Conservation (phyloP, 2,113 vertebrate genomes). For the Myxocyprinus asiaticus region DNA sequence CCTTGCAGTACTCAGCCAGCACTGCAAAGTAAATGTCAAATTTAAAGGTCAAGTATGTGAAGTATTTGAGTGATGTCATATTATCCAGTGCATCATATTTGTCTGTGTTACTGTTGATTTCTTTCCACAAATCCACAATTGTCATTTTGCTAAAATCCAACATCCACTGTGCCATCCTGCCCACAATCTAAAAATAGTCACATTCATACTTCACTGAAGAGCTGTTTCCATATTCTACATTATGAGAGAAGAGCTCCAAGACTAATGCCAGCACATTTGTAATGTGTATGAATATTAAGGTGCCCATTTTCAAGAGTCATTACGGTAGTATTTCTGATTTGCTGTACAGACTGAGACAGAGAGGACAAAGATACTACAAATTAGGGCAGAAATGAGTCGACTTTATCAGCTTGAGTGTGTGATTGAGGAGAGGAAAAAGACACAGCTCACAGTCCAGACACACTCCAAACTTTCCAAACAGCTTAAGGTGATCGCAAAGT, state of each 20-base stretch:
- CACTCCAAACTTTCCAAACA: too few species aligned
- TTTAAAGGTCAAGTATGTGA: background rate
- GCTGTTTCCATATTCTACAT: constrained; percentile 7
- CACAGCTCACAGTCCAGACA: too few species aligned
- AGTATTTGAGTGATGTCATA: constrained; percentile 11
- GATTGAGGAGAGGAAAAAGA: too few species aligned
- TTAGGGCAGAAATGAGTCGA: too few species aligned
- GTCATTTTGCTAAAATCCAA: background rate
- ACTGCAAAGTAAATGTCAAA: background rate
- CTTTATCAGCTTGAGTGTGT: too few species aligned
- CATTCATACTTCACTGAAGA: constrained; percentile 2
- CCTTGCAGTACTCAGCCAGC: background rate
- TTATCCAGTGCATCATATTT: background rate
- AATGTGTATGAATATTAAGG: background rate
- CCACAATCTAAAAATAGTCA: background rate
- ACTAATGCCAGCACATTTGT: constrained; percentile 13
- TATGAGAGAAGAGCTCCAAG: background rate
- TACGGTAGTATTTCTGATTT: too few species aligned
- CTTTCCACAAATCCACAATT: background rate
- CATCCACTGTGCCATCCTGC: background rate
- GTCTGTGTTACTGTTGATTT: background rate
- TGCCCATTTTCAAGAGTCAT: too few species aligned
- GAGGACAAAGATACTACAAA: too few species aligned
- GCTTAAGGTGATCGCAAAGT: too few species aligned
- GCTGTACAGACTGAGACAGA: too few species aligned